These are phyloP conservation scores for Nycticebus coucang DNA, from an alignment of 2,113 vertebrate genomes.

Conservation along the genomic window DNA sequence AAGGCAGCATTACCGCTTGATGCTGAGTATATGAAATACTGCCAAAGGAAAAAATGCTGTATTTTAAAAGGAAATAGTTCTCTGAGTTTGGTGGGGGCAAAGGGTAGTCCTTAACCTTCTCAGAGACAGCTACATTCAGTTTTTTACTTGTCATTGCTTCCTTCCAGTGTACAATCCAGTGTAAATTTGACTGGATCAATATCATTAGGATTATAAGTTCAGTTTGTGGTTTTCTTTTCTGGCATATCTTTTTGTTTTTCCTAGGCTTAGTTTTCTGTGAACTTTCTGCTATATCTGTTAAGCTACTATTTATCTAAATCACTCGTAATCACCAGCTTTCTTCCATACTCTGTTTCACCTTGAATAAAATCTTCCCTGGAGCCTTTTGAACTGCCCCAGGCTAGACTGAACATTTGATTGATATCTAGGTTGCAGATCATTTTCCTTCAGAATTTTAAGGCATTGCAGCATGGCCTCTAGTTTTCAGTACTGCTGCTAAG, in stretches of 20 bases:
- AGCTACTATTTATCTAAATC: not conserved
- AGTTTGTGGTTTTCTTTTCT: slow-evolving; percentile 30
- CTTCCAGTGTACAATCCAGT: not conserved
- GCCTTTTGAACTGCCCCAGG: not conserved
- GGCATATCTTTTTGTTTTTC: not conserved
- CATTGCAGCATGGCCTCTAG: not conserved
- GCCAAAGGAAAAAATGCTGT: not conserved
- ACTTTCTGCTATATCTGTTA: not conserved
- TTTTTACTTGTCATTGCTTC: not conserved
- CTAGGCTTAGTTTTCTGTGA: not conserved
- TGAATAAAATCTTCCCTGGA: not conserved
- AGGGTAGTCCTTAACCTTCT: not conserved
- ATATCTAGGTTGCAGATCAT: not conserved
- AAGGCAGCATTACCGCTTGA: not conserved
- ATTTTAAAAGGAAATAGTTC: not conserved
- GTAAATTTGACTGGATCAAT: not conserved
- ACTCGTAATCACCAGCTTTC: not conserved
- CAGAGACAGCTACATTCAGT: not conserved
- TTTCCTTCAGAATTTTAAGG: not conserved
- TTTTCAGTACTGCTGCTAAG: not conserved
- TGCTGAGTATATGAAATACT: not conserved
- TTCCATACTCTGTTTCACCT: not conserved
- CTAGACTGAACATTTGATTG: not conserved
- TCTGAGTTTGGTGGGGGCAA: not conserved
- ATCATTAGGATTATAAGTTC: not conserved